Conservation (phyloP, 2,888 invertebrate genomes). For the Habroteleia sp. region DNA sequence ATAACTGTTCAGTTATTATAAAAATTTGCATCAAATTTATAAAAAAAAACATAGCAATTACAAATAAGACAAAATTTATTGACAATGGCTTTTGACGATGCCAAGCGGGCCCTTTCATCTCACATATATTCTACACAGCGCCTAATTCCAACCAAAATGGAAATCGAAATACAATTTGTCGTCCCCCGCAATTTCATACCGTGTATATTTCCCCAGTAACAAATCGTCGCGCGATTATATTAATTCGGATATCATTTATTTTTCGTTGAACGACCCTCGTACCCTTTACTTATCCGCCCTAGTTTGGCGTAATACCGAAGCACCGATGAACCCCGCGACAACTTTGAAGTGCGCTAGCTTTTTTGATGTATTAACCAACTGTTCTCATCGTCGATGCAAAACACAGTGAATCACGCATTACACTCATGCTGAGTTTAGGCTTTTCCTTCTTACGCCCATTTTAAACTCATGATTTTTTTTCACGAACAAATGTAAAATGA, state of each 20-base stretch:
- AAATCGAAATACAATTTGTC: slow-evolving; percentile 80
- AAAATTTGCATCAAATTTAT: too few relatives aligned
- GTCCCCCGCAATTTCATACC: slow-evolving; percentile 73
- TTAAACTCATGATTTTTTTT: background rate
- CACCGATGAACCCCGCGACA: slow-evolving; percentile 63
- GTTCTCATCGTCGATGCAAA: slow-evolving; percentile 78
- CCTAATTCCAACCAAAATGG: slow-evolving; percentile 76
- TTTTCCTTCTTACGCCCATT: slow-evolving; percentile 13
- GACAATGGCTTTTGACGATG: slow-evolving; percentile 5
- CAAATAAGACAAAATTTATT: slow-evolving; percentile 4
- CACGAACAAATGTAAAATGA: background rate
- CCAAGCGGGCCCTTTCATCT: slow-evolving; percentile 33
- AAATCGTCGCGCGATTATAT: slow-evolving; percentile 80
- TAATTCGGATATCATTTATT: slow-evolving; percentile 81
- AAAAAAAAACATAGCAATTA: background rate
- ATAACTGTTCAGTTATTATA: too few relatives aligned
- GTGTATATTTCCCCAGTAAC: slow-evolving; percentile 76
- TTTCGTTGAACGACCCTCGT: slow-evolving; percentile 73
- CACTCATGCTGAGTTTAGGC: slow-evolving; percentile 25
- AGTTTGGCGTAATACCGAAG: slow-evolving; percentile 43
- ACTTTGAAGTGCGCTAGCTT: slow-evolving; percentile 80
- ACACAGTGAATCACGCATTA: slow-evolving; percentile 78
- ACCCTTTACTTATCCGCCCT: slow-evolving; percentile 67
- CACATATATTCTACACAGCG: slow-evolving; percentile 23
- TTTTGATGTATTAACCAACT: slow-evolving; percentile 81